Base-by-base conservation (phyloP, 2,797 vertebrate genomes). In the Hydrophis major region DNA sequence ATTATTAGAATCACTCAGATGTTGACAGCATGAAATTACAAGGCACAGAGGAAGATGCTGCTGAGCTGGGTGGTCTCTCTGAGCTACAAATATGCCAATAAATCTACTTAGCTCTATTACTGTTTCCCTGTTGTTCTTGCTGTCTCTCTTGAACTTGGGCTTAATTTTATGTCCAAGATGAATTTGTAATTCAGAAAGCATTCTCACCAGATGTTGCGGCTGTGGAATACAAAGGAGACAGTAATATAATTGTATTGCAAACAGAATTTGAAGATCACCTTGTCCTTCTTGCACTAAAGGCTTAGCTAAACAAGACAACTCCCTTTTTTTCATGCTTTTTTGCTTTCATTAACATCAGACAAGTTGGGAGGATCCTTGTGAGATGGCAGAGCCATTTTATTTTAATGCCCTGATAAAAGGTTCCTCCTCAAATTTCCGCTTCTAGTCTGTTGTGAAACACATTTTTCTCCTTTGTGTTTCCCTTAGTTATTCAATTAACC, bases 251-350 rank as follows among this genome's bases (percentile, higher is more conserved):
- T 92, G 95, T 92, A 91, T 69, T 94, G 91, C 95, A 96, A 96
- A 96, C 16, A 95, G 87, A 94, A 95, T 95, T 94, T 95, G 91
- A 97, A 96, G 95, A 96, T 97, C 95, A 97, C 93, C 91, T 97
- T 96, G 95, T 96, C 88, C 93, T 91, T 96, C 94, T 83, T 94
- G 22, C 95, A 95, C 94, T 92, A 89, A 93, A 89, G 42, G 92
- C 47, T 95, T 92, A 91, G 32, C 59, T 93, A 96, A 96, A 96
- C 69, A 96, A 94, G 89, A 92, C 47, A 93, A 94, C 63, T 95
- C 95, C 88, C 92, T 90, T 92, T 37, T 37, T 95, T 92, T 86
- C 32, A 0, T 91, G 92, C 6, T 93, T 55, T 55, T 1, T 60
- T 53, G n/a, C 88, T 53, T 92, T 95, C 96, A 95, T 94, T 95